A percentile compares a stretch with the other conserved stretches of the same genome.
Conservation (phyloP, 2,888 invertebrate genomes). For the Boloria selene region DNA sequence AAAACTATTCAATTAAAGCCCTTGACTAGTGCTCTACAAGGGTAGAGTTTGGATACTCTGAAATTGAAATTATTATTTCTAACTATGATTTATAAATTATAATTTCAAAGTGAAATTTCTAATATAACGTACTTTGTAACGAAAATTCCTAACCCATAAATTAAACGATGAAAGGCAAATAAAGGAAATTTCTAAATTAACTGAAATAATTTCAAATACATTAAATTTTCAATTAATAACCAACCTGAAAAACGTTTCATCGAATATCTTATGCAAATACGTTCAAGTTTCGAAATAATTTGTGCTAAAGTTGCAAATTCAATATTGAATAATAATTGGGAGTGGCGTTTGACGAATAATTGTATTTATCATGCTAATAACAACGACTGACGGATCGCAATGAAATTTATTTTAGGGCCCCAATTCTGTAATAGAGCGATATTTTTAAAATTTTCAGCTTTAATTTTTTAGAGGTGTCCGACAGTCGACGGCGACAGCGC, state of each 20-base stretch:
- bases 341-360: constrained; percentile 33
- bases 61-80: no score
- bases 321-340: constrained; percentile 38
- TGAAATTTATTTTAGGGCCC: constrained; percentile 3
- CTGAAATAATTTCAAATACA: constrained; percentile 12
- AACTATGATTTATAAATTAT: no score
- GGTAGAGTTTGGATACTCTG: no score
- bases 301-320: constrained; percentile 35
- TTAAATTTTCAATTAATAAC: constrained; percentile 7
- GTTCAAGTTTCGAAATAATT: constrained; percentile 36
- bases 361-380: constrained; percentile 33
- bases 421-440: neutral
- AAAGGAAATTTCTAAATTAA: constrained; percentile 4
- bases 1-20: no score
- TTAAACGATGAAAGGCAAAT: neutral
- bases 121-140: no score
- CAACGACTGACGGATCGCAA: constrained; percentile 24
- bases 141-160: no score
- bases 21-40: no score
- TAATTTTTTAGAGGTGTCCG: no score
- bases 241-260: constrained; percentile 14
- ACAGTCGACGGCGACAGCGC: no score
- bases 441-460: no score
- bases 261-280: constrained; percentile 37
- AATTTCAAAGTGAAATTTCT: no score